Percentiles rank a stretch among this genome's conserved stretches.
Evolutionary conservation across 2,888 invertebrate species (phyloP).

Genomic region (Melanostoma scalare): DNA sequence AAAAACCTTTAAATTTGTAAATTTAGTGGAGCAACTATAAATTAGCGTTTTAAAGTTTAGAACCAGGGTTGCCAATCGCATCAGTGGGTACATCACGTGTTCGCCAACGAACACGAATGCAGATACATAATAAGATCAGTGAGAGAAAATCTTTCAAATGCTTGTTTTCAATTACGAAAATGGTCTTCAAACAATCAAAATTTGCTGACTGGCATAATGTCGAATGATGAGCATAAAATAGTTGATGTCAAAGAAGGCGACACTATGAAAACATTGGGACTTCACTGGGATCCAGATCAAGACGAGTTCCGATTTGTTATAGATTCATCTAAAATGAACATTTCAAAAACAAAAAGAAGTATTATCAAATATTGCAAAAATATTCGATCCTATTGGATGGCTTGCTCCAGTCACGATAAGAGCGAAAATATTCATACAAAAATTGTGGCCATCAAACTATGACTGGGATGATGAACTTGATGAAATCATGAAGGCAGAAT

Average conservation of each 20-base stretch:
- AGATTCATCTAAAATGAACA: too few relatives aligned
- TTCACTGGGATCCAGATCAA: constrained; percentile 17
- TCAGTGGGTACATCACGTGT: too few relatives aligned
- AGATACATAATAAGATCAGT: neutral
- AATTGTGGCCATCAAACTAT: constrained; percentile 11
- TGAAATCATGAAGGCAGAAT: too few relatives aligned
- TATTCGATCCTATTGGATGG: constrained; percentile 17
- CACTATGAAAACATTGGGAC: constrained; percentile 12
- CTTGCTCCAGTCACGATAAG: constrained; percentile 5
- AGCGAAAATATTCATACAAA: constrained; percentile 14
- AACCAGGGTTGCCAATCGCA: too few relatives aligned
- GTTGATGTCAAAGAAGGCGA: constrained; percentile 12
- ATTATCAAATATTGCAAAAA: constrained; percentile 17
- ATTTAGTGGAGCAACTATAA: too few relatives aligned
- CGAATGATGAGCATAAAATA: constrained; percentile 9
- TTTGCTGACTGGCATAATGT: constrained; percentile 8
- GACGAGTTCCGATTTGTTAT: constrained; percentile 12
- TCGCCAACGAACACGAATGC: too few relatives aligned
- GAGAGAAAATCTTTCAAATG: constrained; percentile 11
- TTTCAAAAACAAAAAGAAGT: constrained; percentile 14
- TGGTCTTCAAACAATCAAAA: constrained; percentile 19
- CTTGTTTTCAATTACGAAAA: constrained; percentile 16
- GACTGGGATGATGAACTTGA: constrained; percentile 18
- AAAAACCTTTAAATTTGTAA: too few relatives aligned
- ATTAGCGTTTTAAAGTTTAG: too few relatives aligned